Evolutionary conservation across 2,113 vertebrate genomes (phyloP), one percentile per base, ranked within the genome.

Genomic region (Gulo gulo): DNA sequence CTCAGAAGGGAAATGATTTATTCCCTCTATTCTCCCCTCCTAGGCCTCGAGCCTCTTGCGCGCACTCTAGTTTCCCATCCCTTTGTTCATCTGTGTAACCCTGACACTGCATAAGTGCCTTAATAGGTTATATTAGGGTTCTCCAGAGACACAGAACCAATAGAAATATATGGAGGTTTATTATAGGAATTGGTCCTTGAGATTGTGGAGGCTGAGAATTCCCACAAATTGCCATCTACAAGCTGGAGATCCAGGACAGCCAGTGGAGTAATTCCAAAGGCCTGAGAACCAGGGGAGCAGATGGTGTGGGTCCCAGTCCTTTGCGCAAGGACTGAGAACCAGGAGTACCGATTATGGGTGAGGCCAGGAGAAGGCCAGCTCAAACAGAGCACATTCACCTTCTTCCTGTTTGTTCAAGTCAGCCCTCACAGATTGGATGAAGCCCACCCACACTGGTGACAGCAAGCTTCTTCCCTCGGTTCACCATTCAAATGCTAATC

Each of bases 131-230:
- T 63, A 24, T 82, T 80, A 81, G 34, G 4, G 26, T 50, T 82
- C 34, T 63, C 42, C 93, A 63, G 65, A 89, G 42, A 82, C 61
- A 82, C 65, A 74, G 26, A 88, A 63, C 76, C 76, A 57, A 29
- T 7, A 52, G 55, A 61, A 24, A 79, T 18, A 47, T 34, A 15
- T 20, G 47, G 59, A 79, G 71, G 34, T 78, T 80, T n/a, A 20
- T 67, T 67, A 39, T n/a, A 55, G 65, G 14, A 90, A 76, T 5
- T 65, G 45, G 57, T 55, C 88, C 6, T 82, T n/a, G 7, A 39
- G 85, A 74, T 50, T 34, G 9, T 39, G 39, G 78, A 63, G 34
- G 34, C 42, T 84, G 67, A 47, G 91, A 50, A 88, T 42, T 52
- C n/a, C 61, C n/a, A 23, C 6, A 3, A 36, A 52, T 67, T 74